Evolutionary conservation across 2,797 vertebrate genomes (phyloP), one percentile per base, ranked within the genome.

Genomic region (Capromys pilorides): DNA sequence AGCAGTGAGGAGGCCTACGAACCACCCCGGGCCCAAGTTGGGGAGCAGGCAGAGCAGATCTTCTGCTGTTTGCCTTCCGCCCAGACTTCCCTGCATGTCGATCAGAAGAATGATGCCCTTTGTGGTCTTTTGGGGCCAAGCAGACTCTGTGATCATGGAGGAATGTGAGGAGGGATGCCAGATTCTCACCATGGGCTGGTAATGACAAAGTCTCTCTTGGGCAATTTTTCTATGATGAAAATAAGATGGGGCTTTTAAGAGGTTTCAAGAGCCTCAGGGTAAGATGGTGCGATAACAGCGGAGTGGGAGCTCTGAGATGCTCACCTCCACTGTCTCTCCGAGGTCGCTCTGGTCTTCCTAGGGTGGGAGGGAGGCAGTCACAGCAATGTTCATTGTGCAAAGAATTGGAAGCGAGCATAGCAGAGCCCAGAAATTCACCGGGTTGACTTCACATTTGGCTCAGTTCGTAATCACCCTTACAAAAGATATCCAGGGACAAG

Each of bases 191-290:
- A 24, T 21, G 81, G 21, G 73, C 94, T 93, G 51, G 90, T 88
- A 94, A 97, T 93, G 92, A 95, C 79, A 61, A 96, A 61, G 84
- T 94, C 71, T 96, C 78, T 96, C 94, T 97, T 95, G 83, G 94
- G 95, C 82, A 97, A 96, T 91, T 96, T 96, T 96, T 94, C 78
- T 64, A 86, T 94, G 92, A 95, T 95, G 92, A 96, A 96, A 96
- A 96, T 93, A n/a, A 89, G 71, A 54, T 91, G 78, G 79, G 91
- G 84, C 93, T 97, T 96, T 97, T 78, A 96, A 96, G 92, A 95
- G 86, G 94, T 94, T 97, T 97, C 96, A 94, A 96, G 73, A 95
- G 96, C 97, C 96, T 36, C 19, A 1, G 51, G 96, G 97, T 91
- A 94, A 97, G 97, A 97, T 97, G 51, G 41, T 93, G 84, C 71